phyloP scores from a whole-genome alignment of 2,113 vertebrate species.

The Caretta caretta region DNA sequence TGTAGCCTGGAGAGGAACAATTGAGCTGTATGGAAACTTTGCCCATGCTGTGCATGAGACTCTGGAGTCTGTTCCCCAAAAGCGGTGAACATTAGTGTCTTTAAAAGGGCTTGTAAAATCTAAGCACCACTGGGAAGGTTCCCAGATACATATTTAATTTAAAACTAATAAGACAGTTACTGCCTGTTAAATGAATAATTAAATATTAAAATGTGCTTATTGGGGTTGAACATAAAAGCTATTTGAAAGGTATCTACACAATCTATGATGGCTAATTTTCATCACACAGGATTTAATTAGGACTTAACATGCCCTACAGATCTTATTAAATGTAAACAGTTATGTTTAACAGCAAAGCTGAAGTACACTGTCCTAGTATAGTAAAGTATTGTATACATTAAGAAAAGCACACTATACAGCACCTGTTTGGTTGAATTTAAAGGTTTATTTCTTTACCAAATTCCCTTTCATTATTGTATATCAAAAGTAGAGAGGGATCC shows the following conservation, averaged over 20 bases:
- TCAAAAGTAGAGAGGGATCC: not conserved
- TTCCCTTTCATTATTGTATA: not conserved
- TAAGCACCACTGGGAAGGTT: not conserved
- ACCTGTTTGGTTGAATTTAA: not conserved
- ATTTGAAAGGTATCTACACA: not conserved
- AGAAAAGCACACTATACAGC: not conserved
- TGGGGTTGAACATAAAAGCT: not conserved
- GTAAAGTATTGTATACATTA: not conserved
- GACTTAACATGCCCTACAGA: not conserved
- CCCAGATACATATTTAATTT: slow-evolving; percentile 33
- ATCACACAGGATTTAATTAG: slow-evolving; percentile 31
- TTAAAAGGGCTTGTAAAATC: slow-evolving; percentile 52
- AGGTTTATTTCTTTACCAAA: not conserved
- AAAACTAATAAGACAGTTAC: slow-evolving; percentile 57
- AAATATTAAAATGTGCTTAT: slow-evolving; percentile 26
- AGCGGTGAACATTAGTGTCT: not conserved
- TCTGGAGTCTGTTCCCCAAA: not conserved
- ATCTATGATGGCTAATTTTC: not conserved
- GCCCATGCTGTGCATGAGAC: not conserved
- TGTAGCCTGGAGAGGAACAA: not conserved
- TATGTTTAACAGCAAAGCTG: not conserved
- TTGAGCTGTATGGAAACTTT: not conserved
- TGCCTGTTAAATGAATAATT: slow-evolving; percentile 40
- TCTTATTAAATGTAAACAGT: not conserved
- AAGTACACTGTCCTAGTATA: not conserved